Evolutionary conservation across 2,797 vertebrate genomes (phyloP).

Genomic region (Siniperca undulata): DNA sequence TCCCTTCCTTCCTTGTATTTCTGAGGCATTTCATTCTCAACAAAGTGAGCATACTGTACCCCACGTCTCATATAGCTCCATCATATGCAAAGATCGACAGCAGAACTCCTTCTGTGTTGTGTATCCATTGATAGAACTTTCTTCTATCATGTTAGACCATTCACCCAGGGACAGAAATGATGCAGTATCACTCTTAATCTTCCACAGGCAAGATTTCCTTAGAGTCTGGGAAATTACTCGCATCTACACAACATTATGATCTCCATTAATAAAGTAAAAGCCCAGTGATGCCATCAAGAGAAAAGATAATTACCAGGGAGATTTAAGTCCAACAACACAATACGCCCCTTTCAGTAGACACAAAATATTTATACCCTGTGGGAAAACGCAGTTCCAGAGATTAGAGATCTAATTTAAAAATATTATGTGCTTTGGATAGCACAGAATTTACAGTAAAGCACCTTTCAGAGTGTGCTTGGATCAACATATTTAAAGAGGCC

Average conservation of each 20-base stretch:
- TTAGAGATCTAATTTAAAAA: slow-evolving; percentile 61
- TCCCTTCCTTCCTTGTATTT: slow-evolving; percentile 53
- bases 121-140: slow-evolving; percentile 30
- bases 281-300: slow-evolving; percentile 71
- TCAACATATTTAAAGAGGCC: slow-evolving; percentile 31
- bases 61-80: slow-evolving; percentile 1
- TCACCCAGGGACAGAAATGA: slow-evolving; percentile 52
- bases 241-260: slow-evolving; percentile 65
- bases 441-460: slow-evolving; percentile 36
- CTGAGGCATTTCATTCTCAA: slow-evolving; percentile 30
- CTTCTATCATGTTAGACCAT: slow-evolving; percentile 49
- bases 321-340: slow-evolving; percentile 69
- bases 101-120: slow-evolving; percentile 41
- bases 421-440: slow-evolving; percentile 43
- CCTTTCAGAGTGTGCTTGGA: slow-evolving; percentile 22
- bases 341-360: slow-evolving; percentile 38
- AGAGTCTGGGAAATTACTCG: slow-evolving; percentile 63
- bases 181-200: slow-evolving; percentile 58
- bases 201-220: slow-evolving; percentile 68
- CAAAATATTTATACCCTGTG: slow-evolving; percentile 36
- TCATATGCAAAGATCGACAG: slow-evolving; percentile 47
- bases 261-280: slow-evolving; percentile 74
- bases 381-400: slow-evolving; percentile 49
- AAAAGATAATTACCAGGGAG: slow-evolving; percentile 71
- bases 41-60: slow-evolving; percentile 13